These are phyloP conservation scores for Platichthys flesus DNA, from an alignment of 2,113 vertebrate genomes.

Conservation along the genomic window DNA sequence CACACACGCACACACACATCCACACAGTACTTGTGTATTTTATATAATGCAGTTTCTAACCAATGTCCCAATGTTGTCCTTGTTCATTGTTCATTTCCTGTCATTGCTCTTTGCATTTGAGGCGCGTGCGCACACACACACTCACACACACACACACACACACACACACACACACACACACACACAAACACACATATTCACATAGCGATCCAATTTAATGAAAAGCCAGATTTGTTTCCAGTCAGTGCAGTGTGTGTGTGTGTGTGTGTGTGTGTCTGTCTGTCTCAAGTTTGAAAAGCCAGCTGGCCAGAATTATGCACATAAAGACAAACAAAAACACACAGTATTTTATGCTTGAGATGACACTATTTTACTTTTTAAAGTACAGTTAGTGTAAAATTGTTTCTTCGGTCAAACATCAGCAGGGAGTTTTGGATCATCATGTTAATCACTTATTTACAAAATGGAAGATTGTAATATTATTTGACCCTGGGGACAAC, in stretches of 20 bases:
- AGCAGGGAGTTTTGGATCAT: neutral
- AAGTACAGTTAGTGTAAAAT: neutral
- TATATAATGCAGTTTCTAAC: constrained; percentile 46
- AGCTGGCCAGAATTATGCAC: constrained; percentile 14
- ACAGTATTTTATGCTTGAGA: neutral
- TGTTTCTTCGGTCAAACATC: neutral
- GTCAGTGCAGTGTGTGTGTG: too few species aligned
- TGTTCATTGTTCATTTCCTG: constrained; percentile 49
- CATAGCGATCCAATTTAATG: too few species aligned
- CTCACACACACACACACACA: neutral
- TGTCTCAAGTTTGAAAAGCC: constrained; percentile 38
- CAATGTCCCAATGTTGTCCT: constrained; percentile 36
- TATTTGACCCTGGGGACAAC: neutral
- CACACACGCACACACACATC: constrained; percentile 17
- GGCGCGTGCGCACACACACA: neutral
- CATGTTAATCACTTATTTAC: neutral
- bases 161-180: neutral
- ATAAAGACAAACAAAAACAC: neutral
- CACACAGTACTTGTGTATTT: constrained; percentile 42
- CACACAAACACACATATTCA: neutral
- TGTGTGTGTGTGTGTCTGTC: neutral
- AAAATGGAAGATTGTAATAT: neutral
- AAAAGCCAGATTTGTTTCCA: too few species aligned
- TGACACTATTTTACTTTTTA: constrained; percentile 3
- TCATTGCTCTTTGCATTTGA: constrained; percentile 42